Evolutionary conservation across 2,797 vertebrate species (phyloP).

Genomic region (Sparus aurata): DNA sequence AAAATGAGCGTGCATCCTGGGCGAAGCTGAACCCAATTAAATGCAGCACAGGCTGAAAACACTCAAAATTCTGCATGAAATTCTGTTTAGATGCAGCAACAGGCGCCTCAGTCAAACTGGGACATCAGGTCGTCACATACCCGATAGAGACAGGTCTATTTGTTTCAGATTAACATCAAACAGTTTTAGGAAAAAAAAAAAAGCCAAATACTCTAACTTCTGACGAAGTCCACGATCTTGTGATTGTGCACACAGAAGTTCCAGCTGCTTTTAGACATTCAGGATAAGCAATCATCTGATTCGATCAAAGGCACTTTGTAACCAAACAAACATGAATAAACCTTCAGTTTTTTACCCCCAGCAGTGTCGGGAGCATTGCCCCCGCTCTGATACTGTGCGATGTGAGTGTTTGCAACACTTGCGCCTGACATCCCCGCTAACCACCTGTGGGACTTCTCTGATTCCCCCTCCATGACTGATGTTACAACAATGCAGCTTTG

Average conservation of each 20-base stretch:
- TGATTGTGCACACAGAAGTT: not conserved
- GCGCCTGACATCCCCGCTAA: constrained; percentile 63
- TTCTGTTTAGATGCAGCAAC: not conserved
- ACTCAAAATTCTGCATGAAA: not conserved
- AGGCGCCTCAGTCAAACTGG: not conserved
- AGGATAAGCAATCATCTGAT: not conserved
- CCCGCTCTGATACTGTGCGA: not conserved
- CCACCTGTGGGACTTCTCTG: constrained; percentile 58
- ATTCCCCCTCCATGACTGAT: constrained; percentile 47
- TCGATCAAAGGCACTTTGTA: not conserved
- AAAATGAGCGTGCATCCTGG: not conserved
- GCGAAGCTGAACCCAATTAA: not conserved
- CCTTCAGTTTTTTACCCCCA: not conserved
- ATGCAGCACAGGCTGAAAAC: not conserved
- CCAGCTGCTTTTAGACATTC: not conserved
- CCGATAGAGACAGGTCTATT: not conserved
- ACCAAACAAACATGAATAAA: not conserved
- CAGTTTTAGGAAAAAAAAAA: not conserved
- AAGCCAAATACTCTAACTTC: not conserved
- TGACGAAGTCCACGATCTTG: not conserved
- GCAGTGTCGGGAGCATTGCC: not conserved
- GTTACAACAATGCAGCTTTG: constrained; percentile 64
- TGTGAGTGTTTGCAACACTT: constrained; percentile 29
- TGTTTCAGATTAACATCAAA: not conserved
- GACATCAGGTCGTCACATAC: not conserved